Evolutionary conservation across 1,140 invertebrate species (phyloP).

Genomic region (Sipha flava): DNA sequence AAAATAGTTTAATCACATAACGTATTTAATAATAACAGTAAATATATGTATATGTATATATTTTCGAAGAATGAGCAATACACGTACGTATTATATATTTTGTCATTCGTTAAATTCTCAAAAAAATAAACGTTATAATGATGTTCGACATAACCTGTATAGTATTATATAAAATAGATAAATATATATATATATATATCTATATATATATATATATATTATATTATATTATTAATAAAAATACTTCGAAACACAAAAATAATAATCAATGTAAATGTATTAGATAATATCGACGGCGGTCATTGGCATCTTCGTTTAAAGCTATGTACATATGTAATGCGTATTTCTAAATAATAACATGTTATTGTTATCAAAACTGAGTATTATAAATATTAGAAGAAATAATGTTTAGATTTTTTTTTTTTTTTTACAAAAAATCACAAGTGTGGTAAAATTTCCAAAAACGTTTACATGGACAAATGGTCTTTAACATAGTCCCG

Average conservation of each 20-base stretch:
- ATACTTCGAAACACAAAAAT: background rate
- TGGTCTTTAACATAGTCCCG: too few relatives aligned
- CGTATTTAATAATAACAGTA: background rate
- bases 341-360: too few relatives aligned
- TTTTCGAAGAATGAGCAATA: background rate
- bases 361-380: too few relatives aligned
- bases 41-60: background rate
- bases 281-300: background rate
- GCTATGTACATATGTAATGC: too few relatives aligned
- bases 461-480: background rate
- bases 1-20: background rate
- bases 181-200: too few relatives aligned
- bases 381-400: background rate
- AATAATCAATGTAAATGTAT: background rate
- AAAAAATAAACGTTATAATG: background rate
- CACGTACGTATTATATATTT: background rate
- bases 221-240: background rate
- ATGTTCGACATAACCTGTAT: too few relatives aligned
- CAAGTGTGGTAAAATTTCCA: background rate
- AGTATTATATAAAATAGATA: too few relatives aligned
- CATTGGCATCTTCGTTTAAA: too few relatives aligned
- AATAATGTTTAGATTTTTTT: background rate
- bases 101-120: background rate
- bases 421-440: constrained; percentile 10
- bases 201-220: background rate